Evolutionary conservation across 2,113 vertebrate species (phyloP).

Genomic region (Neotragus moschatus): DNA sequence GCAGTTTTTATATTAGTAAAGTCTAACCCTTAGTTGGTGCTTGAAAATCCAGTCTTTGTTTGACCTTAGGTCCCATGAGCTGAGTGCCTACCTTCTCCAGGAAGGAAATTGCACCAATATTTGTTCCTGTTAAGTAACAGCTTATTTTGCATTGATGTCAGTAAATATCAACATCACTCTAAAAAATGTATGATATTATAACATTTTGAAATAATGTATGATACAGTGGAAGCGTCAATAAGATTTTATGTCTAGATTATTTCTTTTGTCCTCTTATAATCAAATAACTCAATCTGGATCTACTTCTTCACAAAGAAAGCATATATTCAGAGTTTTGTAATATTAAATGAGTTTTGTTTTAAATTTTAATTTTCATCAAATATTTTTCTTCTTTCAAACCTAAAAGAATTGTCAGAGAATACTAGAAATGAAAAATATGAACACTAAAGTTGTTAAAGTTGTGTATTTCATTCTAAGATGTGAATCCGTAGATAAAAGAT

Average conservation of each 20-base stretch:
- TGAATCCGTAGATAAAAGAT: neutral
- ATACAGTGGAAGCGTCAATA: neutral
- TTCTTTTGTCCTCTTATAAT: neutral
- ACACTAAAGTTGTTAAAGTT: neutral
- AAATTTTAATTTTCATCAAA: neutral
- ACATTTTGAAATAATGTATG: neutral
- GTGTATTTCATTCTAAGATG: neutral
- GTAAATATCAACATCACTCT: slow-evolving; percentile 70
- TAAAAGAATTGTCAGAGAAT: neutral
- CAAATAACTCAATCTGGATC: neutral
- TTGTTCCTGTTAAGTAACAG: slow-evolving; percentile 70
- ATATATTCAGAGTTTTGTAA: neutral
- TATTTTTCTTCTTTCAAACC: neutral
- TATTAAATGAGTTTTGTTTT: neutral
- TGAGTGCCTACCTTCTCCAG: slow-evolving; percentile 64
- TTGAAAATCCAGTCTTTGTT: slow-evolving; percentile 48
- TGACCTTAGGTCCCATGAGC: slow-evolving; percentile 56
- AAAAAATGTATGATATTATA: neutral
- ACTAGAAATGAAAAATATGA: neutral
- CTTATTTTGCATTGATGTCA: slow-evolving; percentile 72
- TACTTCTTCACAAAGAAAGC: neutral
- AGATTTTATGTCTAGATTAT: neutral
- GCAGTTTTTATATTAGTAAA: slow-evolving; percentile 29
- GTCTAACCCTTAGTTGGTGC: slow-evolving; percentile 31
- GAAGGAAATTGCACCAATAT: slow-evolving; percentile 65